Evolutionary conservation across 2,888 invertebrate genomes (phyloP).

Genomic region (Ditula angustiorana): DNA sequence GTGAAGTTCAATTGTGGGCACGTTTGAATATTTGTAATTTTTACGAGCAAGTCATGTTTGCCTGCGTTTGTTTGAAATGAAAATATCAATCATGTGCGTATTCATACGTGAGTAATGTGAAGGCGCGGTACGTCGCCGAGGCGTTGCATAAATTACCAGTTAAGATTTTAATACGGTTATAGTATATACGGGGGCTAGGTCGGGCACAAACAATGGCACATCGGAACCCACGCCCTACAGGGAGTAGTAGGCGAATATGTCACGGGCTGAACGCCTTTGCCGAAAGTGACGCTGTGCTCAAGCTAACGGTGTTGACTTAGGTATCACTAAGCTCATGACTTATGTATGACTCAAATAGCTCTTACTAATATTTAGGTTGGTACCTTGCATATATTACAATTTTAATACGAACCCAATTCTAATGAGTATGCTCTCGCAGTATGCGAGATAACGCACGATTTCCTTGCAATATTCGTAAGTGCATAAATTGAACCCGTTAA

Average conservation of each 20-base stretch:
- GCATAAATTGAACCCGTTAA: not conserved
- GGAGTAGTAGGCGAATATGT: slow-evolving; percentile 10
- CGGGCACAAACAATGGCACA: slow-evolving; percentile 48
- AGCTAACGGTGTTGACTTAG: slow-evolving; percentile 42
- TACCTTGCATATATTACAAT: slow-evolving; percentile 24
- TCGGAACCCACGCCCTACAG: slow-evolving; percentile 35
- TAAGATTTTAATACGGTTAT: slow-evolving; percentile 58
- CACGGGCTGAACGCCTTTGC: not conserved
- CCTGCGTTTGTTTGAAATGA: slow-evolving; percentile 9
- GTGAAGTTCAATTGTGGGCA: slow-evolving; percentile 46
- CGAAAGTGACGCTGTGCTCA: not conserved
- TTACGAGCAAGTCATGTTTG: slow-evolving; percentile 36
- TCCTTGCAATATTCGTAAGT: not conserved
- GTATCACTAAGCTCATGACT: slow-evolving; percentile 35
- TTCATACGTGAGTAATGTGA: slow-evolving; percentile 20
- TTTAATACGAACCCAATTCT: slow-evolving; percentile 11
- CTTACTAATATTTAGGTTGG: slow-evolving; percentile 29
- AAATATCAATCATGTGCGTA: slow-evolving; percentile 25
- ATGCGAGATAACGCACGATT: not conserved
- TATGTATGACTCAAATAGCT: slow-evolving; percentile 36
- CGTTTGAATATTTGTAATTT: slow-evolving; percentile 49
- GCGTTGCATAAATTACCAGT: slow-evolving; percentile 59
- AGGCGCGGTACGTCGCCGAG: slow-evolving; percentile 45
- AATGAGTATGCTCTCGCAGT: not conserved
- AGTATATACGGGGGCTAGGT: slow-evolving; percentile 53